Conservation (phyloP, 2,888 invertebrate genomes). For the Drosophila flavopinicola region DNA sequence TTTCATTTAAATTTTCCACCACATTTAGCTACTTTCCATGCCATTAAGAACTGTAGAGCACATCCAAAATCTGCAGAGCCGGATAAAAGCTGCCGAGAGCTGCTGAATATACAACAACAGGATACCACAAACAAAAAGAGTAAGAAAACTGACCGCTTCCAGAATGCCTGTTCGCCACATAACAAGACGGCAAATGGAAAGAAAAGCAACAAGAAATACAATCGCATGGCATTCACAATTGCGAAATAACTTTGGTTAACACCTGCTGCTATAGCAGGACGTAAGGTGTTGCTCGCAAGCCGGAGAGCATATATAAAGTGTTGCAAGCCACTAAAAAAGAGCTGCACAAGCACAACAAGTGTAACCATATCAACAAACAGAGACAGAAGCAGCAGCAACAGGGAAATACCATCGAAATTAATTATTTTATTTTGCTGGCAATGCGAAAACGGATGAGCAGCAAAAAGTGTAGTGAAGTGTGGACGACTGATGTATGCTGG, state of each 20-base stretch:
- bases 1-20: not conserved
- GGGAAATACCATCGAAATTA: constrained; percentile 66
- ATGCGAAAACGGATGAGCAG: constrained; percentile 47
- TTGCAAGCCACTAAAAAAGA: constrained; percentile 20
- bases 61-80: not conserved
- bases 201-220: constrained; percentile 6
- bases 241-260: constrained; percentile 63
- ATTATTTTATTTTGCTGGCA: constrained; percentile 61
- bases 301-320: constrained; percentile 18
- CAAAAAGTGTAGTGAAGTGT: constrained; percentile 53
- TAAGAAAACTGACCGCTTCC: constrained; percentile 11
- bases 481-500: constrained; percentile 61
- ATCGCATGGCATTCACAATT: constrained; percentile 38
- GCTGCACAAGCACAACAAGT: constrained; percentile 8
- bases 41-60: not conserved
- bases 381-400: constrained; percentile 9
- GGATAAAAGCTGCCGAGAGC: not conserved
- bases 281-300: constrained; percentile 20
- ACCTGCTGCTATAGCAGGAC: constrained; percentile 42
- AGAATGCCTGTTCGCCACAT: constrained; percentile 10
- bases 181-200: constrained; percentile 4
- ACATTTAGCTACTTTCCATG: not conserved
- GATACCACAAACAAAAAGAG: not conserved
- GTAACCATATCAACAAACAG: constrained; percentile 4
- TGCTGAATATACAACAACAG: not conserved